Base-by-base conservation (phyloP, 2,797 vertebrate genomes). In the Acrossocheilus fasciatus region DNA sequence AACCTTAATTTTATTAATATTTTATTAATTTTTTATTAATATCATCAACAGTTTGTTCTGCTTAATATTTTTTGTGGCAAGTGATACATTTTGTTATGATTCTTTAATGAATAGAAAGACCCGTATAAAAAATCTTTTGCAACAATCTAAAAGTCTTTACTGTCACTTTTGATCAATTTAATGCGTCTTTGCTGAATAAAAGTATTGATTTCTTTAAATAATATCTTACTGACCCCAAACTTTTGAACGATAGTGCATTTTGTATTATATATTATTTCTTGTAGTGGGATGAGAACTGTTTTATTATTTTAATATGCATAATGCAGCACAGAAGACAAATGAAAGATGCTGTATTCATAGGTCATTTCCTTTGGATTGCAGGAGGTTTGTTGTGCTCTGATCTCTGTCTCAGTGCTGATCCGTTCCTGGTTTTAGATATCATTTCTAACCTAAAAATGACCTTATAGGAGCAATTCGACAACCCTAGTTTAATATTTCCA, bases 381-480 rank as follows among this genome's bases (percentile, higher is more conserved):
- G 66, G 52, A 64, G 54, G 75, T 79, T 79, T 80, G 64, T 73
- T 20, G n/a, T 26, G 2, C 43, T 87, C 52, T 80, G 75, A 87
- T 69, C 59, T 84, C 62, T 81, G 34, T 79, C 69, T 86, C 72
- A 14, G 41, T 39, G 2, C 39, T 76, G 79, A 52, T 81, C 43
- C 6, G 6, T 50, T 81, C 62, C 30, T 50, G 80, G 34, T 52
- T 79, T 85, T 39, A 66, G 50, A 69, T 54, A 76, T 66, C 26
- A 52, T 79, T 69, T 26, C 70, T 62, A 77, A 62, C 73, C 64
- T 54, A 14, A 52, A 80, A 68, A 73, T 66, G 81, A 87, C 81
- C 81, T 64, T 26, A 73, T 36, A 76, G 64, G 41, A 68, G 41
- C 36, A 18, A 20, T 64, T 20, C 39, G 62, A 45, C 62, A 26